Evolutionary conservation across 2,113 vertebrate genomes (phyloP), one percentile per base, ranked within the genome.

Genomic region (Sciurus niger): DNA sequence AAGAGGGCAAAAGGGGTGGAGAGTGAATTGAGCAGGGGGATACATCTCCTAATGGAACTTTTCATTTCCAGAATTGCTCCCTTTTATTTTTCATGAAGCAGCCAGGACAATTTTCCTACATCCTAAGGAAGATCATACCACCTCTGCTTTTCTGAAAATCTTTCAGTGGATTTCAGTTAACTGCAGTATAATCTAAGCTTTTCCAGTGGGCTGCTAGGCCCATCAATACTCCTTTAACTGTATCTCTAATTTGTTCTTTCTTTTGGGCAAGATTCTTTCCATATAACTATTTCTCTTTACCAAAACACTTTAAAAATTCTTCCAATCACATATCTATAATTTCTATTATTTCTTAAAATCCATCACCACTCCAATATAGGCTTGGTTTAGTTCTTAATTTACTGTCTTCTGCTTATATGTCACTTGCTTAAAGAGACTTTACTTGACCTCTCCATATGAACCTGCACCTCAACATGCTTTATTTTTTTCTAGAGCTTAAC

Each of bases 21-120:
- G 30, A 20, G 55, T n/a, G 37, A 78, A 78, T 91, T 34, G 6
- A 24, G 22, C 25, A 51, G 40, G 13, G 17, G 12, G 32, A 4
- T 70, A 9, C 6, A 13, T 53, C 46, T 74, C 20, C 25, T 67
- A 51, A 28, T 9, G 34, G 30, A 12, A 28, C 2, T 16, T 32
- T 74, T 89, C 12, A 32, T 12, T 55, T 53, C 25, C 8, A 55
- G 30, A 6, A 6, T 16, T 84, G 25, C 40, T 94, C 70, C 30
- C 22, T 86, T 84, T 92, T 76, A 68, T 76, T 77, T 92, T 80
- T 17, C 79, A 89, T 51, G 63, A 70, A 46, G 28, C 12, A n/a
- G 34, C 25, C 22, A 25, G n/a, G 20, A 68, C 60, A 58, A 58
- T 58, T 87, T 79, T 82, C 68, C 48, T 72, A 84, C 89, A 72